These are phyloP conservation scores for Bucco capensis DNA, from an alignment of 2,113 vertebrate species.

Conservation along the genomic window DNA sequence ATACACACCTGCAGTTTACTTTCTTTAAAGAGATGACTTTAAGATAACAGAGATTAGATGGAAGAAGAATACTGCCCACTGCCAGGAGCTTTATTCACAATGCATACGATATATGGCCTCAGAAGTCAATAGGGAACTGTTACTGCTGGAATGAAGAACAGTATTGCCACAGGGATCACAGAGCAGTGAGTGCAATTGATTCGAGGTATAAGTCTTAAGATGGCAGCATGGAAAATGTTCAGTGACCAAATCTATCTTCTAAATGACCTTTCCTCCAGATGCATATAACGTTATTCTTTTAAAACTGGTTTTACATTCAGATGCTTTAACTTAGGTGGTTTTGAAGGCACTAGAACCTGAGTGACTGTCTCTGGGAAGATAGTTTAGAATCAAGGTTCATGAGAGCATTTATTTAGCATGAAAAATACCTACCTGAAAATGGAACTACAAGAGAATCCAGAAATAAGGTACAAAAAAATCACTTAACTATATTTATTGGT, in stretches of 20 bases:
- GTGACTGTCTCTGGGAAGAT: not conserved
- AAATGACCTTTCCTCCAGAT: constrained; percentile 2
- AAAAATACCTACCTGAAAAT: not conserved
- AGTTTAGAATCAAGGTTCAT: not conserved
- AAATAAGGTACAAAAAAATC: not conserved
- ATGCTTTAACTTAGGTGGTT: not conserved
- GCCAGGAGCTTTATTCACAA: constrained; percentile 59
- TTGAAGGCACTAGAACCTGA: not conserved
- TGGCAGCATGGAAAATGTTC: constrained; percentile 40
- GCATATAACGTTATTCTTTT: not conserved
- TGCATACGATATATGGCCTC: not conserved
- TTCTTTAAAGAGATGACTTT: constrained; percentile 61
- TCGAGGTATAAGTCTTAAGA: constrained; percentile 47
- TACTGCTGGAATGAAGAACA: constrained; percentile 47
- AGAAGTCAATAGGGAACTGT: constrained; percentile 37
- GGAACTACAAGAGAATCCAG: not conserved
- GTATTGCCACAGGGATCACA: constrained; percentile 20
- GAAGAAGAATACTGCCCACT: constrained; percentile 54
- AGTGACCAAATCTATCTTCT: constrained; percentile 29
- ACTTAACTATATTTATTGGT: not conserved
- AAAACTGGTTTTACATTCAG: constrained; percentile 3
- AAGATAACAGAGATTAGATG: constrained; percentile 59
- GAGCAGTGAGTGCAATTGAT: constrained; percentile 43
- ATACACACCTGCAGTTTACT: constrained; percentile 69
- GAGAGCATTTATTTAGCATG: not conserved